Base-by-base conservation (phyloP, 2,888 invertebrate genomes). In the Lepidochrysops patricia region DNA sequence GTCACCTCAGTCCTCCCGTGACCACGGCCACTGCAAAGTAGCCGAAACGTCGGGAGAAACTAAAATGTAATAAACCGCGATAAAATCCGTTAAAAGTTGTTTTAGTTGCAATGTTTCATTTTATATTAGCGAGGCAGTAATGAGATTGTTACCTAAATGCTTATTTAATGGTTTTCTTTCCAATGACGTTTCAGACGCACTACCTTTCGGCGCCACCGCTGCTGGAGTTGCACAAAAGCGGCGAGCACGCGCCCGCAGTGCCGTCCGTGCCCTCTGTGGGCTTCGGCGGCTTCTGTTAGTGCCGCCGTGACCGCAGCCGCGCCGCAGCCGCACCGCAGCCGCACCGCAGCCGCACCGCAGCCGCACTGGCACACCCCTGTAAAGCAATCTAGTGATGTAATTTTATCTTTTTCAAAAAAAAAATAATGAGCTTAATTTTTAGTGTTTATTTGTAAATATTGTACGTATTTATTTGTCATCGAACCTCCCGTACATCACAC, bases 271-370 rank as follows among this genome's bases (percentile, higher is more conserved):
- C 87, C 62, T 82, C 84, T 67, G 89, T 87, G 65, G 89, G 89
- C 75, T 90, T 90, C 80, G 84, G 86, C 67, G 84, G 86, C 66
- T 89, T 86, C 82, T 89, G 90, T 76, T 89, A 89, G 85, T 76
- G 72, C 43, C 29, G 52, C 13, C 48, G 37, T 15, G 7, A 4
- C 48, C 54, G 34, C 35, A 29, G 58, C 57, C 13, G 57, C 32
- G 50, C 56, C 62, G 43, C 52, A 58, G 59, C 62, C 58, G n/a
- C n/a, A n/a, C n/a, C 61, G 57, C 50, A 54, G 49, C 57, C 25
- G 61, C n/a, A 7, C 48, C 50, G 34, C 35, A 29, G 58, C 57
- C 13, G 57, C 32, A 50, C 56, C 62, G 43, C 52, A 58, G 59
- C 62, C 58, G n/a, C n/a, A n/a, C n/a, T 60, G 54, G 5, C 49